phyloP scores from a whole-genome alignment of 2,113 vertebrate genomes.

The Lagenorhynchus albirostris region DNA sequence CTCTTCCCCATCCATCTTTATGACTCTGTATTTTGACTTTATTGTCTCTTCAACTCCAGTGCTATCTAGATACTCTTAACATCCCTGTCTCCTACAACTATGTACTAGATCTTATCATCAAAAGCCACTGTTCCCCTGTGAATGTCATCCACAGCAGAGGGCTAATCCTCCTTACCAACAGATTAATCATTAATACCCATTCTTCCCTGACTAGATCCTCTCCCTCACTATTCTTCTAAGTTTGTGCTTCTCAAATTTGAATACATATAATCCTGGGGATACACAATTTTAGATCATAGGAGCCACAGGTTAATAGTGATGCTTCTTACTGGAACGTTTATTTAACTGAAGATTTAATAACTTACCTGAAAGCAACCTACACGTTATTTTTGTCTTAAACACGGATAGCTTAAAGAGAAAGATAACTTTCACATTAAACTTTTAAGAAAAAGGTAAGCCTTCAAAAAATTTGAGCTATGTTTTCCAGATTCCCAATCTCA shows the following conservation, averaged over 20 bases:
- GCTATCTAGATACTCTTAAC: background rate
- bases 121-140: background rate
- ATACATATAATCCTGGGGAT: background rate
- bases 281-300: background rate
- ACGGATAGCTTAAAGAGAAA: background rate
- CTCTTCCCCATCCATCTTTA: background rate
- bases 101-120: background rate
- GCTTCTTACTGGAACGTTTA: background rate
- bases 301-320: background rate
- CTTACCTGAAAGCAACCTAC: background rate
- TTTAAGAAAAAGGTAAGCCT: background rate
- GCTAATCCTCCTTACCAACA: background rate
- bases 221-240: background rate
- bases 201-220: background rate
- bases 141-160: background rate
- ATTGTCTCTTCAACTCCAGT: background rate
- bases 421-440: background rate
- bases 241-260: background rate
- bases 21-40: background rate
- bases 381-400: conserved; percentile 24
- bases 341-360: background rate
- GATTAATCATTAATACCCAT: background rate
- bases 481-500: background rate
- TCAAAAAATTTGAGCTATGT: background rate
- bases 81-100: background rate